phyloP scores from a whole-genome alignment of 2,888 invertebrate genomes.

The Euplexia lucipara region DNA sequence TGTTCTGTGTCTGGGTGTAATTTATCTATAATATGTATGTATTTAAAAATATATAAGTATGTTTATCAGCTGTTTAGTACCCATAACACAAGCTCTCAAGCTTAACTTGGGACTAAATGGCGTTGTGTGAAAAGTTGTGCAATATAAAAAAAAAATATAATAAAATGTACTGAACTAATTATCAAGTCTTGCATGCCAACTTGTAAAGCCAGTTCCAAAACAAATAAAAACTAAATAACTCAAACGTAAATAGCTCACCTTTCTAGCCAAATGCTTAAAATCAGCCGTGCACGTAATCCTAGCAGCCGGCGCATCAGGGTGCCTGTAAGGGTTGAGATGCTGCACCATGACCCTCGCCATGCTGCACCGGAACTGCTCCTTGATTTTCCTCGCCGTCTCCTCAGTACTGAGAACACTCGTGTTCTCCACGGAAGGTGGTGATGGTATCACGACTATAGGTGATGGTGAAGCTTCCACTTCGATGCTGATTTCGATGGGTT shows the following conservation, averaged over 20 bases:
- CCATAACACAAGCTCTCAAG: too few species aligned
- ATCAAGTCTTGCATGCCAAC: too few species aligned
- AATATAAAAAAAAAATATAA: too few species aligned
- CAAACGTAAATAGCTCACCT: slow-evolving; percentile 89
- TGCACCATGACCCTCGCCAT: slow-evolving; percentile 96
- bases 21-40: too few species aligned
- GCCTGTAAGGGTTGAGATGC: slow-evolving; percentile 96
- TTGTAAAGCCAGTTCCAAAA: too few species aligned
- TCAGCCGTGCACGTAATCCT: slow-evolving; percentile 97
- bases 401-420: slow-evolving; percentile 31
- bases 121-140: too few species aligned
- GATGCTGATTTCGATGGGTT: slow-evolving; percentile 25
- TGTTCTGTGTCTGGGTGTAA: too few species aligned
- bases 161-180: too few species aligned
- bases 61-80: too few species aligned
- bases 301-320: slow-evolving; percentile 95
- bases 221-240: neutral
- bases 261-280: slow-evolving; percentile 98
- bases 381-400: slow-evolving; percentile 93
- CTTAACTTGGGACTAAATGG: too few species aligned
- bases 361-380: slow-evolving; percentile 95
- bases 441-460: slow-evolving; percentile 22
- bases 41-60: too few species aligned
- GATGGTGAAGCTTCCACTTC: slow-evolving; percentile 54
- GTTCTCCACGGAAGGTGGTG: slow-evolving; percentile 35